Evolutionary conservation across 2,113 vertebrate genomes (phyloP).

Genomic region (Irena cyanogastra): DNA sequence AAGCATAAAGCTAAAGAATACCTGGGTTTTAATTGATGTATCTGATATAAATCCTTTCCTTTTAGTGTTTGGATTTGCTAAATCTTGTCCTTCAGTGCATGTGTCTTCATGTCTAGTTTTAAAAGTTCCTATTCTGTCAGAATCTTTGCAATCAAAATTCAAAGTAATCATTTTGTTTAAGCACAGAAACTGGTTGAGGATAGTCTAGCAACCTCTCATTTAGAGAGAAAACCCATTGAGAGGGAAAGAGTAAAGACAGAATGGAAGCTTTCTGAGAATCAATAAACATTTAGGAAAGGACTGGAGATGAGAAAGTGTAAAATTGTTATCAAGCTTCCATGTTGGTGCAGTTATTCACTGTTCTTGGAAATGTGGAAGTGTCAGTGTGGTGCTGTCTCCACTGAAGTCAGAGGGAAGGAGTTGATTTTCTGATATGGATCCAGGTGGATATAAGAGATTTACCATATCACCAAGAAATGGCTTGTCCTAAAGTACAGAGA

Average conservation of each 20-base stretch:
- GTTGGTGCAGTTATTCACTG: neutral
- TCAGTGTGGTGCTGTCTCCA: neutral
- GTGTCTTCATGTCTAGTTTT: neutral
- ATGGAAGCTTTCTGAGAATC: neutral
- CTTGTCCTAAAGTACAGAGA: neutral
- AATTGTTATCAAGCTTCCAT: neutral
- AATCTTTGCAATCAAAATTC: neutral
- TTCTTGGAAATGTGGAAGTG: neutral
- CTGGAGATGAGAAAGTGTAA: neutral
- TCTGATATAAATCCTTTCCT: neutral
- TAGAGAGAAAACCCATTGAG: neutral
- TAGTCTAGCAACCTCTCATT: neutral
- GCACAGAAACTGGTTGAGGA: neutral
- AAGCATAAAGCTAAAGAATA: neutral
- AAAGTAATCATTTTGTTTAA: neutral
- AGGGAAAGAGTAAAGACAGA: neutral
- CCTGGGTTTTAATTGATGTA: neutral
- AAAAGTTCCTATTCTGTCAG: neutral
- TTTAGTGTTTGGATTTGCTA: neutral
- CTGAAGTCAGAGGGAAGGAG: neutral
- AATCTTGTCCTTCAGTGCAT: neutral
- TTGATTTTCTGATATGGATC: rapidly evolving
- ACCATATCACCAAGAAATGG: neutral
- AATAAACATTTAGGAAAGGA: neutral
- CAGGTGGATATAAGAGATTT: neutral